Evolutionary conservation across 2,888 invertebrate species (phyloP).

Genomic region (Mamestra brassicae): DNA sequence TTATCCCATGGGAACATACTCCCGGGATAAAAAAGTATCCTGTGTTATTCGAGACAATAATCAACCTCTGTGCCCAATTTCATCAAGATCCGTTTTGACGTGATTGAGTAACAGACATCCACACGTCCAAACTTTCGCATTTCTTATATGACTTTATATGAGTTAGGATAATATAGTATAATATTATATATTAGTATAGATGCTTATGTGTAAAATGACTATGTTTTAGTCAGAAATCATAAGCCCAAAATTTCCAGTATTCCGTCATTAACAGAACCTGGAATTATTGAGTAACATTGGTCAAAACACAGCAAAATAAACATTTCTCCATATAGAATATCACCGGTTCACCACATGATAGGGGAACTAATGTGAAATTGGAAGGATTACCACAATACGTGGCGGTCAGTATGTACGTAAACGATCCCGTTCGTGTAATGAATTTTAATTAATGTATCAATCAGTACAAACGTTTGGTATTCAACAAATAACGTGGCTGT

Average conservation of each 20-base stretch:
- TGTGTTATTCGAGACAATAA: no score
- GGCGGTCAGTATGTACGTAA: slow-evolving; percentile 35
- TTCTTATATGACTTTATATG: no score
- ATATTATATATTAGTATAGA: no score
- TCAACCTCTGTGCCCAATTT: no score
- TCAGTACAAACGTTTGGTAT: slow-evolving; percentile 43
- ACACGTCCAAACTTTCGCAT: no score
- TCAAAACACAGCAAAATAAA: slow-evolving; percentile 24
- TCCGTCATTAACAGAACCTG: no score
- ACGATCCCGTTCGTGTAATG: slow-evolving; percentile 54
- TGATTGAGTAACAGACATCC: no score
- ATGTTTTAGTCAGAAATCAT: background rate
- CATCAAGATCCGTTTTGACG: no score
- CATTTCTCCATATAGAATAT: slow-evolving; percentile 18
- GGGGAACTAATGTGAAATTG: slow-evolving; percentile 59
- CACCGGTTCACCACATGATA: slow-evolving; percentile 39
- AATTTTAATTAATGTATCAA: slow-evolving; percentile 66
- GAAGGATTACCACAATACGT: slow-evolving; percentile 56
- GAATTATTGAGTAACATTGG: background rate
- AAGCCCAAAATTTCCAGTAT: background rate
- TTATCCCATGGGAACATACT: no score
- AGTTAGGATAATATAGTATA: no score
- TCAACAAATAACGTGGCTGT: slow-evolving; percentile 36
- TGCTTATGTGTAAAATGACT: background rate
- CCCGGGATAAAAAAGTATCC: no score